Evolutionary conservation across 2,888 invertebrate genomes (phyloP), one percentile per base, ranked within the genome.

Genomic region (Ceriagrion tenellum): DNA sequence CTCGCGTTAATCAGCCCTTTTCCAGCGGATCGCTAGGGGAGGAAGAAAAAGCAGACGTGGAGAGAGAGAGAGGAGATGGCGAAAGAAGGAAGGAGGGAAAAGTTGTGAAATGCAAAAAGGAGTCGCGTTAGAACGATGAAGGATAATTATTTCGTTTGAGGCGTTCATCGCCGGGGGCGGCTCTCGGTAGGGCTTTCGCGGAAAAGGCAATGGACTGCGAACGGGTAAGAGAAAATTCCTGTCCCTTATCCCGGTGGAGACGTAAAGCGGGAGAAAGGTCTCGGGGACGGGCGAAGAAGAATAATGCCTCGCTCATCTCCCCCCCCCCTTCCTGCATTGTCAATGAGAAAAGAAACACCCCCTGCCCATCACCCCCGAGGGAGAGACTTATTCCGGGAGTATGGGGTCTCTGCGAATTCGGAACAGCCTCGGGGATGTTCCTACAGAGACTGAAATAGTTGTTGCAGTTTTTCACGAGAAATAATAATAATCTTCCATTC

Each of bases 121-220:
- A 81, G 4, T 81, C 30, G 81, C 0, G 12, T 16, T 1, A n/a
- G 26, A n/a, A 26, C 8, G 35, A 18, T 10, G 81, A 35, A 6
- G 35, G 81, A 35, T 81, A 81, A 81, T 81, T 81, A 81, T 81
- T 81, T 81, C 81, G 81, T 81, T 81, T 81, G 81, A 81, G 81
- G 81, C 81, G 81, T 81, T 35, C 30, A 26, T 12, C 30, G 81
- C 35, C 81, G 1, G 16, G 13, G 16, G 81, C 16, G 30, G 81
- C 59, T 59, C 59, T 59, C 18, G 35, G 20, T n/a, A 30, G 74
- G 30, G 81, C 81, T 35, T 47, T 35, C 30, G 35, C 81, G 81
- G 35, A 81, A 81, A 59, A 35, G 81, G 30, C 35, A 47, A 47
- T 47, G 88, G 88, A 35, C 10, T 35, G 26, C 0, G 55, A 40